These are phyloP conservation scores for Oncopodura yosiiana DNA, from an alignment of 1,140 invertebrate species.

Conservation along the genomic window DNA sequence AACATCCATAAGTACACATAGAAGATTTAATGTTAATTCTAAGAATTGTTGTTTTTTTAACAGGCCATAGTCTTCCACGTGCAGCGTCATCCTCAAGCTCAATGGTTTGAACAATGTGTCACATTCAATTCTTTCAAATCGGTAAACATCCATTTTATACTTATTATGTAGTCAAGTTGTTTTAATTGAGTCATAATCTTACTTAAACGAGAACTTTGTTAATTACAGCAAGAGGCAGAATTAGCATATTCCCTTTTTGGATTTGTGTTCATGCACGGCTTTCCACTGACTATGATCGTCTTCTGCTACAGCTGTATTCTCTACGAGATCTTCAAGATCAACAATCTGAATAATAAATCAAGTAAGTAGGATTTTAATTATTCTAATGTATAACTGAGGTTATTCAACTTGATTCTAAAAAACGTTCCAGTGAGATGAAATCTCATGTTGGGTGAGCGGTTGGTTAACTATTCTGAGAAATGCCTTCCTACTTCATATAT, in stretches of 20 bases:
- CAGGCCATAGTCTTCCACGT: constrained; percentile 70
- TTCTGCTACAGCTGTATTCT: constrained; percentile 78
- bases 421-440: no score
- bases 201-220: no score
- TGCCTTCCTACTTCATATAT: no score
- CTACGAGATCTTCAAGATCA: constrained; percentile 53
- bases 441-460: no score
- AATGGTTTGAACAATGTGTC: constrained; percentile 71
- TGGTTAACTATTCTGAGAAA: no score
- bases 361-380: neutral
- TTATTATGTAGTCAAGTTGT: no score
- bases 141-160: no score
- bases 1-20: neutral
- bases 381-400: neutral
- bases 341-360: constrained; percentile 8
- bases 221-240: constrained; percentile 52
- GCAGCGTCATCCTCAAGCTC: constrained; percentile 59
- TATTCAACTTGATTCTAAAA: no score
- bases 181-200: no score
- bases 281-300: constrained; percentile 72
- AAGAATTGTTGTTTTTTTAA: constrained; percentile 33
- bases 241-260: constrained; percentile 63
- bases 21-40: constrained; percentile 4
- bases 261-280: constrained; percentile 72
- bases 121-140: constrained; percentile 14